Evolutionary conservation across 2,113 vertebrate genomes (phyloP).

Genomic region (Cheirogaleus medius): DNA sequence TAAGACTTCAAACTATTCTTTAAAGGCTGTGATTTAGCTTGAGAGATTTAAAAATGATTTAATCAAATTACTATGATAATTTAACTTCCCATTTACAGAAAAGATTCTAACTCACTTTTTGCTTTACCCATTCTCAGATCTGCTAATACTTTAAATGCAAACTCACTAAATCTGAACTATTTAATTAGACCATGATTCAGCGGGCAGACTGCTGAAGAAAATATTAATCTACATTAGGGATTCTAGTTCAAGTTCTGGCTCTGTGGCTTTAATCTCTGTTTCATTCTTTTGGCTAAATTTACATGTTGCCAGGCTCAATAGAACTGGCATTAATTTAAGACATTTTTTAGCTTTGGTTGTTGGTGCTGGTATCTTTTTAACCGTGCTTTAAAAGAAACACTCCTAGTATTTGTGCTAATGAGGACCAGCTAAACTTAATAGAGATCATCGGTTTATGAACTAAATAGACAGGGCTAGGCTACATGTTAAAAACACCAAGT

Average conservation of each 20-base stretch:
- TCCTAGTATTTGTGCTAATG: neutral
- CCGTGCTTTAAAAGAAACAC: constrained; percentile 68
- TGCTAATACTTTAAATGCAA: constrained; percentile 84
- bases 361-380: neutral
- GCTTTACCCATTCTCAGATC: constrained; percentile 73
- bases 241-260: constrained; percentile 82
- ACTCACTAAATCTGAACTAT: constrained; percentile 84
- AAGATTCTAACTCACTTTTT: constrained; percentile 84
- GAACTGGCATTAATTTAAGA: neutral
- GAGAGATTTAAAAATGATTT: constrained; percentile 84
- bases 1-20: constrained; percentile 84
- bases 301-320: neutral
- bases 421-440: neutral
- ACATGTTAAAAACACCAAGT: neutral
- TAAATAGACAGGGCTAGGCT: neutral
- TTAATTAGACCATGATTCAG: constrained; percentile 86
- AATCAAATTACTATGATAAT: constrained; percentile 85
- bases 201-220: constrained; percentile 82
- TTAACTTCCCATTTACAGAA: constrained; percentile 83
- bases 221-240: constrained; percentile 84
- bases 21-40: constrained; percentile 80
- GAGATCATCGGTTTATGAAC: neutral
- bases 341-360: constrained; percentile 38
- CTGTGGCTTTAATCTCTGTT: constrained; percentile 75
- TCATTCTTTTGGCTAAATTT: constrained; percentile 61